Evolutionary conservation across 2,113 vertebrate genomes (phyloP).

Genomic region (Chamaea fasciata): DNA sequence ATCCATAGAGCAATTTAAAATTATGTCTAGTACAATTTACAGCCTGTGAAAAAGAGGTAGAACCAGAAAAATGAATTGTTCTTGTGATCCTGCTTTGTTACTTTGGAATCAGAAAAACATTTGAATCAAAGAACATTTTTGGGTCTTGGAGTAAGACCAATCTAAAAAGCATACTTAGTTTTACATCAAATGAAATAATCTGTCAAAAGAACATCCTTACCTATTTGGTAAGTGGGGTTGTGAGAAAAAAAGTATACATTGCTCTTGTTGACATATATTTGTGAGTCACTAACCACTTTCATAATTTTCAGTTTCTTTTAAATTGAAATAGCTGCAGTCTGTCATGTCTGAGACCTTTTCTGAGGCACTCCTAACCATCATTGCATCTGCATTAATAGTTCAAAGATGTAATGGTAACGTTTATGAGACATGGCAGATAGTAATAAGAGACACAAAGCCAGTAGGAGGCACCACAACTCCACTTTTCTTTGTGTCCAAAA

Average conservation of each 20-base stretch:
- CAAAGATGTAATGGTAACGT: neutral
- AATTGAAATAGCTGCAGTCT: neutral
- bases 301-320: neutral
- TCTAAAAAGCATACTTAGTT: neutral
- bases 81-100: neutral
- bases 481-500: neutral
- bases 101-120: neutral
- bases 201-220: neutral
- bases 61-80: neutral
- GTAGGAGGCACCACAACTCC: slow-evolving; percentile 33
- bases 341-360: neutral
- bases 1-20: neutral
- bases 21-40: neutral
- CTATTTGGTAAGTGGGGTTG: neutral
- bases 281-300: neutral
- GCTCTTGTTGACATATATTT: neutral
- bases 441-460: neutral
- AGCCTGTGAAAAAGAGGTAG: neutral
- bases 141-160: neutral
- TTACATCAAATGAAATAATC: neutral
- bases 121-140: neutral
- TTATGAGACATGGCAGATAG: neutral
- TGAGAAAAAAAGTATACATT: neutral
- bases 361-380: neutral
- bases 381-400: neutral